Evolutionary conservation across 2,113 vertebrate genomes (phyloP).

Genomic region (Tricholaema leucomelas): DNA sequence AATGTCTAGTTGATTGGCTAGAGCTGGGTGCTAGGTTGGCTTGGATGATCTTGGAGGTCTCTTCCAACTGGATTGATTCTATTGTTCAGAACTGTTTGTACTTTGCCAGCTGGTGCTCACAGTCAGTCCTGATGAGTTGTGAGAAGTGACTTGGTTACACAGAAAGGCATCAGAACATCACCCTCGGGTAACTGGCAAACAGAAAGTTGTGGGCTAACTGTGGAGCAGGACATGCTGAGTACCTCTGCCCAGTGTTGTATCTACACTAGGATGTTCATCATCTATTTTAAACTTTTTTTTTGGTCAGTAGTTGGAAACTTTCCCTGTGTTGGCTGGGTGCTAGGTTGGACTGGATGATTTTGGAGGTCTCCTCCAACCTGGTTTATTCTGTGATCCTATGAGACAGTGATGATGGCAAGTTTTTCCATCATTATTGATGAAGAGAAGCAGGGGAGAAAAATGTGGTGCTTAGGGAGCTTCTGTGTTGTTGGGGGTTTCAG

Average conservation of each 20-base stretch:
- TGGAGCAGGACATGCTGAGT: background rate
- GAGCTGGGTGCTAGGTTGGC: too few species aligned
- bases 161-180: background rate
- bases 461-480: background rate
- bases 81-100: background rate
- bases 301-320: background rate
- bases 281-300: background rate
- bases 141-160: background rate
- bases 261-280: background rate
- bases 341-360: too few species aligned
- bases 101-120: background rate
- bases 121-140: background rate
- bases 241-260: background rate
- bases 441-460: background rate
- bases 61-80: too few species aligned
- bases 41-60: too few species aligned
- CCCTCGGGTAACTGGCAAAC: background rate
- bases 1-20: too few species aligned
- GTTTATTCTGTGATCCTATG: too few species aligned
- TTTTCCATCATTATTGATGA: constrained; percentile 31
- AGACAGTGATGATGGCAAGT: background rate
- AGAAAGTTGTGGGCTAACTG: background rate
- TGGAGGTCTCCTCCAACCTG: too few species aligned
- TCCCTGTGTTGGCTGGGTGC: too few species aligned
- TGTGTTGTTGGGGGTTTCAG: background rate